Evolutionary conservation across 1,140 invertebrate species (phyloP).

Genomic region (Apocrypta bakeri): DNA sequence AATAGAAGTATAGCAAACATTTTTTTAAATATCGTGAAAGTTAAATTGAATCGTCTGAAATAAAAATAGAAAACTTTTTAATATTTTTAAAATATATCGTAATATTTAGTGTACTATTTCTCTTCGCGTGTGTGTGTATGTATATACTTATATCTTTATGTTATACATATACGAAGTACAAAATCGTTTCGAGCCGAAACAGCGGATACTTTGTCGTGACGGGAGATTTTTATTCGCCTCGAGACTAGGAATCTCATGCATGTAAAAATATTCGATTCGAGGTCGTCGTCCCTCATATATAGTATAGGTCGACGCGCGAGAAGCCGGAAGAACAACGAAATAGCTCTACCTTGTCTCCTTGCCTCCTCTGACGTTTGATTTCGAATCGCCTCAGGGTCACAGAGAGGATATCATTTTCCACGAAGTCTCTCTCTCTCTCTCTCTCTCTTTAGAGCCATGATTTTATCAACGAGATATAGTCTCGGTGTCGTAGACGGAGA

Average conservation of each 20-base stretch:
- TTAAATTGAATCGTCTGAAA: too few species aligned
- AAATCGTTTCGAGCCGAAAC: neutral
- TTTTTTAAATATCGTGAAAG: too few species aligned
- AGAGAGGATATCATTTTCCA: slow-evolving; percentile 42
- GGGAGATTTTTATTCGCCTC: slow-evolving; percentile 45
- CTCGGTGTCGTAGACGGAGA: neutral
- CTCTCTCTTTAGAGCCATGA: slow-evolving; percentile 2
- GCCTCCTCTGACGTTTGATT: slow-evolving; percentile 28
- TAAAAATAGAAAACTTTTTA: too few species aligned
- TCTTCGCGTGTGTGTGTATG: too few species aligned
- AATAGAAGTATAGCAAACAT: too few species aligned
- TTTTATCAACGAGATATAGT: slow-evolving; percentile 5
- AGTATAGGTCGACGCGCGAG: neutral
- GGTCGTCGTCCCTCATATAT: slow-evolving; percentile 20
- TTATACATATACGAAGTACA: too few species aligned
- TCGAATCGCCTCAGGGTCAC: slow-evolving; percentile 38
- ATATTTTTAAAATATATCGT: too few species aligned
- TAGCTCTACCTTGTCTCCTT: neutral
- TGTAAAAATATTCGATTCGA: slow-evolving; percentile 67
- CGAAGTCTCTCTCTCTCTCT: neutral
- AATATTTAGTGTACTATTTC: too few species aligned
- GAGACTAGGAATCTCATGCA: slow-evolving; percentile 65
- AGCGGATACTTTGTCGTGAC: neutral
- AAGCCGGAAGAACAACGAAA: slow-evolving; percentile 24
- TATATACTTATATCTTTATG: too few species aligned